Conservation (phyloP, 1,140 invertebrate genomes). For the Ruditapes philippinarum region DNA sequence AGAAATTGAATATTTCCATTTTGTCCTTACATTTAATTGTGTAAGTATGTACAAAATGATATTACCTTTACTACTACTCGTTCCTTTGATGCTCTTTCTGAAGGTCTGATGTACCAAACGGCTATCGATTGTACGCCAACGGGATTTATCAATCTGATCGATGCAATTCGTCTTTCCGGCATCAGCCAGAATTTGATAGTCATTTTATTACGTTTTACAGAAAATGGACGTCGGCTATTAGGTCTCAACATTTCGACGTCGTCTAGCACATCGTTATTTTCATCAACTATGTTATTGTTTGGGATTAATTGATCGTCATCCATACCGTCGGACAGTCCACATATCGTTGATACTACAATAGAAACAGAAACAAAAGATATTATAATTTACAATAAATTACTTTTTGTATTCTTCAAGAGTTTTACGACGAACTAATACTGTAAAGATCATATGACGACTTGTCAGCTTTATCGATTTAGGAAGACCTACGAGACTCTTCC, state of each 20-base stretch:
- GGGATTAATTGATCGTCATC: conserved; percentile 10
- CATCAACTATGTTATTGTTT: conserved; percentile 6
- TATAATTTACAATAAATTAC: background rate
- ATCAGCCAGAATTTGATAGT: conserved; percentile 19
- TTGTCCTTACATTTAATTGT: too few species aligned
- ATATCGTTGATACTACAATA: background rate
- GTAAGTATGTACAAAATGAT: too few species aligned
- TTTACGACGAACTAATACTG: too few species aligned
- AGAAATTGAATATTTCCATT: too few species aligned
- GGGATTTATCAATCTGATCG: background rate
- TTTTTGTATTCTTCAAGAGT: too few species aligned
- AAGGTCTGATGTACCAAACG: background rate
- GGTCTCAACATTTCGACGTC: conserved; percentile 12
- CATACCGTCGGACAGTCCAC: conserved; percentile 6
- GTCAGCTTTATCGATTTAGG: too few species aligned
- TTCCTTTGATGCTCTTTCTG: background rate
- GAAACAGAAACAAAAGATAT: background rate
- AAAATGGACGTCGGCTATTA: conserved; percentile 1
- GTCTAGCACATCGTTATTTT: background rate
- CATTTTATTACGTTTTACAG: background rate
- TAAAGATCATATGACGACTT: too few species aligned
- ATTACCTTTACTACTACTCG: background rate
- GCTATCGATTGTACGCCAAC: background rate
- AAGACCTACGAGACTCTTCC: too few species aligned
- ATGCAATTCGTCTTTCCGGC: background rate